These are phyloP conservation scores for Haliclystus octoradiatus DNA, from an alignment of 30 jellyfish, hydroid and myxozoan genomes.

Conservation along the genomic window DNA sequence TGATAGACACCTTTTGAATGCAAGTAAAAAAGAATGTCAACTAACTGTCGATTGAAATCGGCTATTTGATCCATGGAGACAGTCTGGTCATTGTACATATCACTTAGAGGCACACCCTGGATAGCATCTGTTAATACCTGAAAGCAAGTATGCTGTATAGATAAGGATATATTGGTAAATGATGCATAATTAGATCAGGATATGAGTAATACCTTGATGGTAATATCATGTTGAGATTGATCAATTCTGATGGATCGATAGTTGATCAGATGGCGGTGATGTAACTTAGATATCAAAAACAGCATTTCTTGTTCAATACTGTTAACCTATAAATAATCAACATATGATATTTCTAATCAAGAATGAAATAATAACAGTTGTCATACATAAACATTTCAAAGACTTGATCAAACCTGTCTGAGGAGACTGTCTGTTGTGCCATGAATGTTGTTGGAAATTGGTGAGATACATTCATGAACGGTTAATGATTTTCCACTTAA, in stretches of 20 bases:
- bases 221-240: not conserved
- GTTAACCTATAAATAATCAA: slow-evolving; percentile 29
- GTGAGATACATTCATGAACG: not conserved
- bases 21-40: slow-evolving; percentile 31
- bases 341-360: not conserved
- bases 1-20: slow-evolving; percentile 66
- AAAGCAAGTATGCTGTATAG: too few species aligned
- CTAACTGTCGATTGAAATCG: slow-evolving; percentile 54
- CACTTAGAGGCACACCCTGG: slow-evolving; percentile 40
- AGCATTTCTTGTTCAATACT: slow-evolving; percentile 73
- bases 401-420: too few species aligned
- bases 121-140: slow-evolving; percentile 62
- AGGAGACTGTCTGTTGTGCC: not conserved
- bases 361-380: not conserved
- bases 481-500: not conserved
- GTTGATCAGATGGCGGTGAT: not conserved
- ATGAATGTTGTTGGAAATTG: not conserved
- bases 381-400: too few species aligned
- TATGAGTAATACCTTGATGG: slow-evolving; percentile 28
- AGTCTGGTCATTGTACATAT: slow-evolving; percentile 35
- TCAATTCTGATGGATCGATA: slow-evolving; percentile 10
- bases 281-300: slow-evolving; percentile 42
- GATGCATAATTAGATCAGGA: too few species aligned
- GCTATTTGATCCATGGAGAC: slow-evolving; percentile 38
- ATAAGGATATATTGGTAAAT: too few species aligned